Conservation (phyloP, 2,888 invertebrate genomes). For the Apamea epomidion region DNA sequence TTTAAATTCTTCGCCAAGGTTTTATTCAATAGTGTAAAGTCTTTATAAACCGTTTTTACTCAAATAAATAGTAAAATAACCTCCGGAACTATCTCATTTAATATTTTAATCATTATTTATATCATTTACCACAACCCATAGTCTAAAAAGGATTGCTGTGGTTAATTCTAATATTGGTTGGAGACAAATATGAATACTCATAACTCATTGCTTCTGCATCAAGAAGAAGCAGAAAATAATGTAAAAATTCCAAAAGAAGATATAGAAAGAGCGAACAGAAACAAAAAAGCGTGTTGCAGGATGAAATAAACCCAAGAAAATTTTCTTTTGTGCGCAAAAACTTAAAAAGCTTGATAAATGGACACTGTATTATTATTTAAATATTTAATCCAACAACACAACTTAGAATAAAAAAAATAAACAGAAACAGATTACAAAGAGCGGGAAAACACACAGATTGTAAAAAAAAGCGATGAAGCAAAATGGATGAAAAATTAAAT, state of each 20-base stretch:
- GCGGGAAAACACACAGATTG: constrained; percentile 58
- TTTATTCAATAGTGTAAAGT: neutral
- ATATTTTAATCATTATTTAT: constrained; percentile 11
- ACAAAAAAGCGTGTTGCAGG: constrained; percentile 52
- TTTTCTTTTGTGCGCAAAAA: neutral
- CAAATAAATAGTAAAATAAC: neutral
- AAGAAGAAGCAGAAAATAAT: constrained; percentile 80
- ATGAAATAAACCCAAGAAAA: constrained; percentile 51
- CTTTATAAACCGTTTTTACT: neutral
- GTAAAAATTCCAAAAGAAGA: constrained; percentile 63
- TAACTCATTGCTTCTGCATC: constrained; percentile 89
- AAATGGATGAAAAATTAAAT: constrained; percentile 68
- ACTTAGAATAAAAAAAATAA: constrained; percentile 53
- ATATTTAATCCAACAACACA: constrained; percentile 42
- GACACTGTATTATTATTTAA: neutral
- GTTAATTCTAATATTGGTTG: constrained; percentile 71
- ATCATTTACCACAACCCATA: constrained; percentile 72
- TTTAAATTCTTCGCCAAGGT: neutral
- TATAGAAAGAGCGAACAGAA: constrained; percentile 64
- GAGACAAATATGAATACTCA: constrained; percentile 53
- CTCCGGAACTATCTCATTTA: constrained; percentile 10
- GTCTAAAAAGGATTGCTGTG: constrained; percentile 87
- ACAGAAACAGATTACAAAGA: constrained; percentile 58
- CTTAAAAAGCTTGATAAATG: neutral
- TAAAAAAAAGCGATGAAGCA: constrained; percentile 66